Evolutionary conservation across 2,113 vertebrate species (phyloP), one percentile per base, ranked within the genome.

Genomic region (Paedocypris sp.): DNA sequence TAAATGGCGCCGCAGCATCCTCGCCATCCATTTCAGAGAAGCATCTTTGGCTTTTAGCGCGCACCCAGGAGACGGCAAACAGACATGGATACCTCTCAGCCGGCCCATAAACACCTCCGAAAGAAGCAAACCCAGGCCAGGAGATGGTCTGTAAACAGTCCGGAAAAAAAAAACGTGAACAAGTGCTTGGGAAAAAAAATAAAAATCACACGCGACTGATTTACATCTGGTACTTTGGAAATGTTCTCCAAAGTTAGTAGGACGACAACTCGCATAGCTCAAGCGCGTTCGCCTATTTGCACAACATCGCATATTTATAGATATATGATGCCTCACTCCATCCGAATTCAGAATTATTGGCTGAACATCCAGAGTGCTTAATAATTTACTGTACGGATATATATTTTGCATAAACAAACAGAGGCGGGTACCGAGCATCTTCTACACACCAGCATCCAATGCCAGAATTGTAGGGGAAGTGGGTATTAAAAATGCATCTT

Each of bases 391-490:
- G n/a, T n/a, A n/a, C n/a, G n/a, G n/a, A n/a, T n/a, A n/a, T n/a
- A n/a, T n/a, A n/a, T n/a, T n/a, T n/a, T n/a, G n/a, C 46, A 7
- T 10, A 26, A n/a, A 15, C 25, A 11, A 48, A 15, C 26, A 16
- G 45, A 48, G 13, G 15, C 29, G 25, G n/a, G 20, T 46, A 46
- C 43, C 19, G 16, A 42, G 39, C 11, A 42, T 42, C 45, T 47
- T 53, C 29, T 26, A 41, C 13, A n/a, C n/a, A n/a, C n/a, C n/a
- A n/a, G n/a, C n/a, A 66, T 64, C 72, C 73, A 73, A 54, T 26
- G 39, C 70, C 45, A 43, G 3, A 38, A 68, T 66, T 52, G 56
- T 12, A 19, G 13, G 23, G 12, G 20, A 13, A 35, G 16, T 19
- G 1, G 50, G 68, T 29, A 62, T 51, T 41, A 73, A 62, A 65